Conservation (phyloP, 2,888 invertebrate genomes). For the Leuctra nigra region DNA sequence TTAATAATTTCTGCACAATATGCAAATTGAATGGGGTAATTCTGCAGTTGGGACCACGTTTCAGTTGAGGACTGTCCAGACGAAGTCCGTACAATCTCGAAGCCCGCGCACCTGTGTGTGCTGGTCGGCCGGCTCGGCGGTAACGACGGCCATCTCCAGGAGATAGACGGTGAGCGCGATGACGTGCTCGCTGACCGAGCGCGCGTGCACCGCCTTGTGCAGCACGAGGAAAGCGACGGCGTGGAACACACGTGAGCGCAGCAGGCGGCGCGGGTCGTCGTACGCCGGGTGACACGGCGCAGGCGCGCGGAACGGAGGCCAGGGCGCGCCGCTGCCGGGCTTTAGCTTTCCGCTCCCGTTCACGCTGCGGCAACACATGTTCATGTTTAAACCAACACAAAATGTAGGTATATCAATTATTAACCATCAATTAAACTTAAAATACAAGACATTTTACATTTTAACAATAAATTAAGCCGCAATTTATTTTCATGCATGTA, state of each 20-base stretch:
- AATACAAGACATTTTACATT: too few relatives aligned
- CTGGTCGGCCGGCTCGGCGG: constrained; percentile 34
- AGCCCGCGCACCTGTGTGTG: constrained; percentile 30
- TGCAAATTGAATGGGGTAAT: too few relatives aligned
- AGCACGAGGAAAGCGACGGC: constrained; percentile 73
- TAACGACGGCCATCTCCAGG: constrained; percentile 71
- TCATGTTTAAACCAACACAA: too few relatives aligned
- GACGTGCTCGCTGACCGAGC: constrained; percentile 77
- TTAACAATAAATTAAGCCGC: too few relatives aligned
- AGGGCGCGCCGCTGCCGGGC: constrained; percentile 52
- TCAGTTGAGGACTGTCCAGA: too few relatives aligned
- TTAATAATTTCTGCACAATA: too few relatives aligned
- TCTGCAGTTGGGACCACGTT: too few relatives aligned
- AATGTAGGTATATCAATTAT: too few relatives aligned
- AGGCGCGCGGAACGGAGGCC: constrained; percentile 79
- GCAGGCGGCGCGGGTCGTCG: constrained; percentile 57
- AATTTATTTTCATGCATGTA: too few relatives aligned
- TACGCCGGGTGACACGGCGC: constrained; percentile 55
- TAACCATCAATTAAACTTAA: too few relatives aligned
- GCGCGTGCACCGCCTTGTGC: constrained; percentile 71
- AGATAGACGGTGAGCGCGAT: constrained; percentile 81
- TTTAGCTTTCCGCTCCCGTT: constrained; percentile 52
- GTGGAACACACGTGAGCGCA: constrained; percentile 59
- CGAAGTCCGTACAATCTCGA: too few relatives aligned
- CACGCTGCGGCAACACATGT: constrained; percentile 47